A percentile compares a stretch with the other conserved stretches of the same genome.
Conservation (phyloP, 2,797 vertebrate genomes). For the Leuciscus waleckii region DNA sequence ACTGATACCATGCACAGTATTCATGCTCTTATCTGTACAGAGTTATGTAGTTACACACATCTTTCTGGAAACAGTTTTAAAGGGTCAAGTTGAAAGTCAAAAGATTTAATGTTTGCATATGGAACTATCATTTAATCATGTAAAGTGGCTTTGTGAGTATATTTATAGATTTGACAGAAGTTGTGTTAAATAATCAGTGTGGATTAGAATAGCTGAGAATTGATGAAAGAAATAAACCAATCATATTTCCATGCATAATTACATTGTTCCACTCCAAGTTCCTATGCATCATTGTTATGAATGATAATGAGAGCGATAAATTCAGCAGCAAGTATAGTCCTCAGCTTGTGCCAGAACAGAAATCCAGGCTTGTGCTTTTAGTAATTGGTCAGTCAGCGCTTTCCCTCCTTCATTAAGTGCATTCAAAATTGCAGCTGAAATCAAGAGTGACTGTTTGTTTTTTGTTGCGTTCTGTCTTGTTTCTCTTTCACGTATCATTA, state of each 20-base stretch:
- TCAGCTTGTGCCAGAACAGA: background rate
- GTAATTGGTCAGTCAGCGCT: conserved; percentile 38
- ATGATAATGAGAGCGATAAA: conserved; percentile 23
- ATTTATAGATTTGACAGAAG: background rate
- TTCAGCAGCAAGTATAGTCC: background rate
- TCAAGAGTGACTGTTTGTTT: conserved; percentile 20
- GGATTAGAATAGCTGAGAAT: background rate
- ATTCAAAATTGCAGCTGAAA: conserved; percentile 28
- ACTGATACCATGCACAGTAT: background rate
- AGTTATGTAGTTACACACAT: background rate
- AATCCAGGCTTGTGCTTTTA: conserved; percentile 5
- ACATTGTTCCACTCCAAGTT: conserved; percentile 8
- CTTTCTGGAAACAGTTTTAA: background rate
- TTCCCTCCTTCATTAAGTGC: conserved; percentile 31
- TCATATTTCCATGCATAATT: conserved; percentile 30
- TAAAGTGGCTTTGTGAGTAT: background rate
- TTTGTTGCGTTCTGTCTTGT: conserved; percentile 3
- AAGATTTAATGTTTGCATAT: background rate
- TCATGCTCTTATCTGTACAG: conserved; percentile 15
- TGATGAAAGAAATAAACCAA: background rate
- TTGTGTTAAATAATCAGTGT: conserved; percentile 17
- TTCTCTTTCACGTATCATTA: conserved; percentile 31
- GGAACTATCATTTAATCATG: background rate
- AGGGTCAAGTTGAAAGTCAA: background rate
- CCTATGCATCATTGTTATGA: conserved; percentile 30